phyloP scores from a whole-genome alignment of 92 coral and sea anemone species.

The Scolanthus callimorphus region DNA sequence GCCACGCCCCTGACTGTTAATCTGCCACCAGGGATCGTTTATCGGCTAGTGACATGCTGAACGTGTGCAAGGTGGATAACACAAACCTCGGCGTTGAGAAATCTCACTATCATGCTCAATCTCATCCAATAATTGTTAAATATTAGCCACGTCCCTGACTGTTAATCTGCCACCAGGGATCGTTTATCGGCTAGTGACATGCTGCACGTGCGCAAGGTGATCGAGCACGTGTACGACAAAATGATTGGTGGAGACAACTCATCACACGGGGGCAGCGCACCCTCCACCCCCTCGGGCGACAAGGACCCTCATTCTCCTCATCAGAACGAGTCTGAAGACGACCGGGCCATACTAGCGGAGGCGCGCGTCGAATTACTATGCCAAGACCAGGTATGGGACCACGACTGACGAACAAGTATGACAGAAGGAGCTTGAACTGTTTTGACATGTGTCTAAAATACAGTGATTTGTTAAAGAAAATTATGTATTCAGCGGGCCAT shows the following conservation, averaged over 20 bases:
- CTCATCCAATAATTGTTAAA: background rate
- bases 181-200: slow-evolving; percentile 97
- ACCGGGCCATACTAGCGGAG: slow-evolving; percentile 77
- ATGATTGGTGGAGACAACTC: slow-evolving; percentile 70
- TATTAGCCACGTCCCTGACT: too few relatives aligned
- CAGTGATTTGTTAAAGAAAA: too few relatives aligned
- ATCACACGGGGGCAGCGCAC: slow-evolving; percentile 54
- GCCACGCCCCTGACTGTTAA: background rate
- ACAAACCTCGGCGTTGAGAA: too few relatives aligned
- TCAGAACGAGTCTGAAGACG: slow-evolving; percentile 61
- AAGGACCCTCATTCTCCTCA: slow-evolving; percentile 71
- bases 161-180: slow-evolving; percentile 63
- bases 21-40: slow-evolving; percentile 94
- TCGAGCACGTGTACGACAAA: slow-evolving; percentile 95
- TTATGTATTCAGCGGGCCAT: too few relatives aligned
- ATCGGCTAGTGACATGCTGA: slow-evolving; percentile 96
- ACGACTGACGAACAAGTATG: too few relatives aligned
- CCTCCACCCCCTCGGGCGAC: slow-evolving; percentile 55
- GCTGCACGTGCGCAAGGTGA: slow-evolving; percentile 94
- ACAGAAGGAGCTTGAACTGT: too few relatives aligned
- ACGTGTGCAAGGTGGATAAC: slow-evolving; percentile 87
- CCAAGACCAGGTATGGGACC: slow-evolving; percentile 96
- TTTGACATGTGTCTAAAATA: too few relatives aligned
- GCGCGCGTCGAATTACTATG: slow-evolving; percentile 90
- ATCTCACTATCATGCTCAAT: too few relatives aligned